Conservation (phyloP, 1,140 invertebrate species). For the Nephotettix cincticeps region DNA sequence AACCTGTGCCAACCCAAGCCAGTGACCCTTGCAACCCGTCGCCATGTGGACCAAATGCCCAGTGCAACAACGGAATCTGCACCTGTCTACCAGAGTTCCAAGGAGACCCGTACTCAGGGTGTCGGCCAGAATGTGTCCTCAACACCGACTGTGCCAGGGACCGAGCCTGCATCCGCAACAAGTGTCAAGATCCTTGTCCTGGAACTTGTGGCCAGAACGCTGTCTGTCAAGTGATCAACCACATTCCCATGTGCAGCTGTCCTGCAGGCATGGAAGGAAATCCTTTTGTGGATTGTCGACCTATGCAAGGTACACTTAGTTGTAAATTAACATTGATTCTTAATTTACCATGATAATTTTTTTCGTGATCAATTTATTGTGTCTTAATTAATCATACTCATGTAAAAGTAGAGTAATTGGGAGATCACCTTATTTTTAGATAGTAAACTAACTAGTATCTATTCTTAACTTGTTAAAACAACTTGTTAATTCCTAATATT, state of each 20-base stretch:
- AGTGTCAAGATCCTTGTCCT: conserved; percentile 67
- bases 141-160: conserved; percentile 68
- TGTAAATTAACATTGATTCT: conserved; percentile 50
- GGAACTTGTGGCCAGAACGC: conserved; percentile 47
- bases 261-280: conserved; percentile 50
- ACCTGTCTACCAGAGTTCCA: conserved; percentile 66
- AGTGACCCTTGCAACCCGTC: conserved; percentile 53
- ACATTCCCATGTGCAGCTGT: conserved; percentile 50
- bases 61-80: conserved; percentile 63
- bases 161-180: conserved; percentile 71
- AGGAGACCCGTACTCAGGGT: conserved; percentile 71
- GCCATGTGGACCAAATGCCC: conserved; percentile 67
- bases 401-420: no score
- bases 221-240: conserved; percentile 47
- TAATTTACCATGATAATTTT: no score
- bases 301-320: conserved; percentile 44
- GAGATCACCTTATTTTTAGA: no score
- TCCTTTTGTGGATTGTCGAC: conserved; percentile 43
- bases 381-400: no score
- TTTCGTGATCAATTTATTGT: no score
- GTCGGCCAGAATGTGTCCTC: conserved; percentile 68
- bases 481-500: conserved; percentile 18
- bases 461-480: no score
- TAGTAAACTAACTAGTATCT: no score
- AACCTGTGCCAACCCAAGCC: conserved; percentile 51